phyloP scores from a whole-genome alignment of 1,140 invertebrate species.

The Globodera ellingtonae region DNA sequence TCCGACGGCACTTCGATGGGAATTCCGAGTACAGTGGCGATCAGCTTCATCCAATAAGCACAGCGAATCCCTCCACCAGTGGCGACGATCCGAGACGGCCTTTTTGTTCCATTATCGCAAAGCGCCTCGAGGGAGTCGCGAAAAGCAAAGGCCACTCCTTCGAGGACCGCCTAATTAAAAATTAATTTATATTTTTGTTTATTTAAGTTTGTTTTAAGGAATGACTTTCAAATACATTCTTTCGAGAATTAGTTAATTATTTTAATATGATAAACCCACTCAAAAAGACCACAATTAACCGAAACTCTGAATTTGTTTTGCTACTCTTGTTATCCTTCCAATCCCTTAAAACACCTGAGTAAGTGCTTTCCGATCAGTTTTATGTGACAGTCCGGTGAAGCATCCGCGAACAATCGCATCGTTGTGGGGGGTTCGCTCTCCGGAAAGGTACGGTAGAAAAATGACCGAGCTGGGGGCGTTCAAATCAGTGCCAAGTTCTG shows the following conservation, averaged over 20 bases:
- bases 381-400: constrained; percentile 28
- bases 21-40: not conserved
- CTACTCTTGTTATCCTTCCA: not conserved
- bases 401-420: constrained; percentile 24
- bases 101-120: constrained; percentile 14
- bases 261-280: not conserved
- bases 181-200: too few relatives aligned
- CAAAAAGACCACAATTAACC: too few relatives aligned
- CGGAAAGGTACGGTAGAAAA: constrained; percentile 40
- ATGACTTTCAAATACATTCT: too few relatives aligned
- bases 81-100: constrained; percentile 15
- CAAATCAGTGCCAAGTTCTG: constrained; percentile 4
- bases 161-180: constrained; percentile 25
- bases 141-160: constrained; percentile 37
- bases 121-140: constrained; percentile 28
- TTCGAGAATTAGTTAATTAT: not conserved
- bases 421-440: constrained; percentile 42
- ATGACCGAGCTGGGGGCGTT: constrained; percentile 5
- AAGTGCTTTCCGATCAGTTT: constrained; percentile 21
- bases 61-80: constrained; percentile 21
- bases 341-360: constrained; percentile 10
- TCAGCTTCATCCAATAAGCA: constrained; percentile 26
- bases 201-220: not conserved
- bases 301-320: too few relatives aligned
- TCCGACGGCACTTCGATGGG: not conserved